Evolutionary conservation across 2,113 vertebrate genomes (phyloP).

Genomic region (Colinus virginianus): DNA sequence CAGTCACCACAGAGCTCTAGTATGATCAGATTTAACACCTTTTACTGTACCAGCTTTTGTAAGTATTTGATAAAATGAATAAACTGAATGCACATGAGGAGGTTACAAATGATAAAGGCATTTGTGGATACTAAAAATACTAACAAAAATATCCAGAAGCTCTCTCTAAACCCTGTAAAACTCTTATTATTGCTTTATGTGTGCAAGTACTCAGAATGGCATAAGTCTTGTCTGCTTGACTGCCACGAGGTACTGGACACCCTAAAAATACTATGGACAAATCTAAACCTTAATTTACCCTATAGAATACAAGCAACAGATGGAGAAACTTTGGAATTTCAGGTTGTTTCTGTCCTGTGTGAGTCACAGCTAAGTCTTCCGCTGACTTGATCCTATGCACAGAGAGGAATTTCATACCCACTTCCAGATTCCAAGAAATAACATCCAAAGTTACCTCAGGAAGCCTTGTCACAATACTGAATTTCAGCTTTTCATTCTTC

Average conservation of each 20-base stretch:
- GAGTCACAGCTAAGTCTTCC: not conserved
- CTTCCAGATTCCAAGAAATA: constrained; percentile 1
- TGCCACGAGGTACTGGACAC: not conserved
- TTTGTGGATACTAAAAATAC: not conserved
- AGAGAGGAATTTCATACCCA: not conserved
- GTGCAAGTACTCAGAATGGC: not conserved
- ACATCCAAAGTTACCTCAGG: constrained; percentile 83
- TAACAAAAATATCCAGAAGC: not conserved
- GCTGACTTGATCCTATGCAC: not conserved
- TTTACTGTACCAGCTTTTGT: not conserved
- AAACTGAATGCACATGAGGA: not conserved
- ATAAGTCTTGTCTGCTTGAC: not conserved
- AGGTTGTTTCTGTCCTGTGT: not conserved
- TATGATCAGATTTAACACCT: not conserved
- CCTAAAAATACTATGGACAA: not conserved
- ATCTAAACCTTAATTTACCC: not conserved
- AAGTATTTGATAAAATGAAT: not conserved
- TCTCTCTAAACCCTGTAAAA: not conserved
- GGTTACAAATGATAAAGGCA: not conserved
- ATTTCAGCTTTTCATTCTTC: constrained; percentile 88
- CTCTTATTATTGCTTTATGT: not conserved
- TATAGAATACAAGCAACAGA: not conserved
- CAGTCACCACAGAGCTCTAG: not conserved
- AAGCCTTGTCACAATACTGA: constrained; percentile 89
- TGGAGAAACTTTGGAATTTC: not conserved